Percentiles rank a stretch among this genome's conserved stretches.
Evolutionary conservation across 35 echinoderm and acorn worm species (phyloP).

Genomic region (Lytechinus pictus): DNA sequence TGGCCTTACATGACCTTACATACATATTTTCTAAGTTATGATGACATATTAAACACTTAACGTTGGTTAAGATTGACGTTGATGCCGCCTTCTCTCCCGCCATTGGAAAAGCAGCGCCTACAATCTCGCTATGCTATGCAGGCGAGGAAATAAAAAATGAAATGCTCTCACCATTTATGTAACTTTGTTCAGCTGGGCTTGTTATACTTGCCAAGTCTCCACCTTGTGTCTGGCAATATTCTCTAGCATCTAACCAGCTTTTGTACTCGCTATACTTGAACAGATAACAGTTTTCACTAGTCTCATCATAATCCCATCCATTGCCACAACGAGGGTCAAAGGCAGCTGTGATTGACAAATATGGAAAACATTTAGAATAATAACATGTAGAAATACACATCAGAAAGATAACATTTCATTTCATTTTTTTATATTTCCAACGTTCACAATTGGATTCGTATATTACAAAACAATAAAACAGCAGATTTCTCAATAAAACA

Average conservation of each 20-base stretch:
- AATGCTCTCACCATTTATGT: slow-evolving; percentile 78
- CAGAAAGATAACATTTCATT: not conserved
- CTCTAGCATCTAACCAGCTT: slow-evolving; percentile 71
- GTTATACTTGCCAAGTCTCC: slow-evolving; percentile 79
- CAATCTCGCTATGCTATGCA: too few relatives aligned
- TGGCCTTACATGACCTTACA: too few relatives aligned
- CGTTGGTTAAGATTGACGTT: too few relatives aligned
- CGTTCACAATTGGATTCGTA: too few relatives aligned
- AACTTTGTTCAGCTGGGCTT: slow-evolving; percentile 64
- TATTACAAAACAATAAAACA: too few relatives aligned
- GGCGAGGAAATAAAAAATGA: not conserved
- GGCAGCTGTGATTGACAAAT: slow-evolving; percentile 47
- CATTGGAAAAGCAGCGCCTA: too few relatives aligned
- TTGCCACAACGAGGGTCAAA: slow-evolving; percentile 76
- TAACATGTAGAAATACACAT: too few relatives aligned
- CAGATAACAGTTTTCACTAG: slow-evolving; percentile 71
- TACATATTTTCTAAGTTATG: too few relatives aligned
- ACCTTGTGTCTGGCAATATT: slow-evolving; percentile 67
- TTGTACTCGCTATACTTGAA: slow-evolving; percentile 66
- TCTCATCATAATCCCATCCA: slow-evolving; percentile 80
- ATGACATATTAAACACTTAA: too few relatives aligned
- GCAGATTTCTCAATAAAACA: too few relatives aligned
- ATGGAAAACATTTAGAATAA: not conserved
- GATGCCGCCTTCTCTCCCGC: too few relatives aligned
- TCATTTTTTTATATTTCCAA: too few relatives aligned